Evolutionary conservation across 2,888 invertebrate species (phyloP).

Genomic region (Eupeodes luniger): DNA sequence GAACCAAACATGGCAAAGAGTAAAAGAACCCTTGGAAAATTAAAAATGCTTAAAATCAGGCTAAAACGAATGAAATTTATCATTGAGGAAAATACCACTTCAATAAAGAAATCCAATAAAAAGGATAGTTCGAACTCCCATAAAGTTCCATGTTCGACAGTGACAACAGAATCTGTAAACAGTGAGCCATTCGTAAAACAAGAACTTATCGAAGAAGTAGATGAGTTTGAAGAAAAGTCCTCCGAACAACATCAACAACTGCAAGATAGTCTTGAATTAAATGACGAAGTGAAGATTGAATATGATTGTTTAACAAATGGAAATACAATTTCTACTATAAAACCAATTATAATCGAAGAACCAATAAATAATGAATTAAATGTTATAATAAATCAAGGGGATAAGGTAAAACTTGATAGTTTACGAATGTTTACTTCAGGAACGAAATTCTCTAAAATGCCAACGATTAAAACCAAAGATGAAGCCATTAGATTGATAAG

Average conservation of each 20-base stretch:
- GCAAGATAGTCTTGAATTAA: neutral
- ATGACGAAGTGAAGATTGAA: neutral
- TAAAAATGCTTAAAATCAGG: too few species aligned
- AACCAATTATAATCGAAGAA: neutral
- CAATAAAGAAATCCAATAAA: too few species aligned
- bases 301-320: constrained; percentile 3
- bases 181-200: neutral
- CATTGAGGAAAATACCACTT: too few species aligned
- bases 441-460: constrained; percentile 12
- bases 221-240: neutral
- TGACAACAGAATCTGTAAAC: neutral
- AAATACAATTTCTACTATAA: neutral
- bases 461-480: neutral
- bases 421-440: too few species aligned
- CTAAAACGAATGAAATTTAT: too few species aligned
- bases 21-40: too few species aligned
- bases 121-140: neutral
- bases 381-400: neutral
- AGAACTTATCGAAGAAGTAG: neutral
- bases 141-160: neutral
- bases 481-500: neutral
- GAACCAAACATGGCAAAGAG: too few species aligned
- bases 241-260: too few species aligned
- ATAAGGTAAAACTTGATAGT: neutral
- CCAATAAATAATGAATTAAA: neutral